Base-by-base conservation (phyloP, 1,140 invertebrate species). In the Lepidurus arcticus region DNA sequence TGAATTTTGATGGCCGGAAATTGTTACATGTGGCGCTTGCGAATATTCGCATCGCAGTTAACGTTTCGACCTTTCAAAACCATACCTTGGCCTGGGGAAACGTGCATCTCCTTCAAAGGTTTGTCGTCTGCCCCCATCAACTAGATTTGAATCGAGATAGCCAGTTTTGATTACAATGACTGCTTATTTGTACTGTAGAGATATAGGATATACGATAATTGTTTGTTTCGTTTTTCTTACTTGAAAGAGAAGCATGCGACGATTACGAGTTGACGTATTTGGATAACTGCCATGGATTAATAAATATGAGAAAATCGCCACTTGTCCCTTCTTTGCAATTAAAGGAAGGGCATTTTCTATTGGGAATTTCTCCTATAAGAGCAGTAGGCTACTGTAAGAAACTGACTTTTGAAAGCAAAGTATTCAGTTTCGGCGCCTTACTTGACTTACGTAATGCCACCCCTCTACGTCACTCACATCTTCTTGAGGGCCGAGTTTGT, bases 301-400 rank as follows among this genome's bases (percentile, higher is more conserved):
- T 3, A 90, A 83, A 81, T 90, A 90, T 0, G 88, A 90, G 81
- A 90, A 90, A 42, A 90, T 84, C 7, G 90, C 84, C 4, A 90
- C 83, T 45, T 90, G 88, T 1, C 88, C 88, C 26, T 86, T 86
- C 34, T 87, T 86, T 0, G 88, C 88, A 0, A 82, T 78, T 0
- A 90, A 83, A 6, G 89, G 88, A 0, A 84, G 86, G 0, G 89
- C 89, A 47, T 85, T 85, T 13, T 87, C 85, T 0, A 90, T 81
- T 0, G 89, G 86, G 80, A 86, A 90, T 80, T 86, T 83, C 77
- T 87, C 85, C 80, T 88, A 42, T 21, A 0, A 79, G 47, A 77
- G 26, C 21, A 79, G 2, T 34, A n/a, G n/a, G n/a, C n/a, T n/a
- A 80, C 75, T 53, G 21, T 65, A 45, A 42, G 26, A n/a, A 79